Evolutionary conservation across 2,113 vertebrate genomes (phyloP).

Genomic region (Dunckerocampus dactyliophorus): DNA sequence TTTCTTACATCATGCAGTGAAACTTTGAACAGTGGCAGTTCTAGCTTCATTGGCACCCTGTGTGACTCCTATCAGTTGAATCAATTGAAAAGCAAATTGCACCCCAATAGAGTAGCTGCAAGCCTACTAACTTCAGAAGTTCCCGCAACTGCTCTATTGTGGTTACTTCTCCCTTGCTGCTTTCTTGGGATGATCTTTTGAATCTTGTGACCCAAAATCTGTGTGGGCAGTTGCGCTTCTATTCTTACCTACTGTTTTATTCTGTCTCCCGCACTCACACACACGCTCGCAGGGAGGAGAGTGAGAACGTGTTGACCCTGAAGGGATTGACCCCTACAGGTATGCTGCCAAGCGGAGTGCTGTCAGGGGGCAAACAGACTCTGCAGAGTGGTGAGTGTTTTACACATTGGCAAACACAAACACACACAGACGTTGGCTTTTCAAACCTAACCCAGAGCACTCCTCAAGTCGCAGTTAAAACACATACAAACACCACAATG

Average conservation of each 20-base stretch:
- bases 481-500: constrained; percentile 22
- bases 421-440: constrained; percentile 19
- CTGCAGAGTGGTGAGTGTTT: constrained; percentile 77
- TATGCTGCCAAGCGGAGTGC: constrained; percentile 79
- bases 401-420: constrained; percentile 14
- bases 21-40: no score
- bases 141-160: no score
- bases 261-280: constrained; percentile 8
- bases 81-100: no score
- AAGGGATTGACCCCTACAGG: constrained; percentile 80
- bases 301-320: constrained; percentile 81
- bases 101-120: no score
- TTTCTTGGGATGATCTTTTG: not conserved
- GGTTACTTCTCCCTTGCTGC: not conserved
- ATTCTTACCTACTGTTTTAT: not conserved
- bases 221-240: not conserved
- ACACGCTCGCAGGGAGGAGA: constrained; percentile 72
- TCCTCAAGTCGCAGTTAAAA: constrained; percentile 11
- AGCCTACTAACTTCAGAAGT: no score
- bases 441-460: constrained; percentile 16
- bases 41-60: no score
- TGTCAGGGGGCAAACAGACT: constrained; percentile 79
- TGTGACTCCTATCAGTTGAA: no score
- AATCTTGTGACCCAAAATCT: not conserved
- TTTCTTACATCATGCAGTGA: no score